Percentiles rank a stretch among this genome's conserved stretches.
Evolutionary conservation across 1,140 invertebrate genomes (phyloP).

Genomic region (Drosophila rhopaloa): DNA sequence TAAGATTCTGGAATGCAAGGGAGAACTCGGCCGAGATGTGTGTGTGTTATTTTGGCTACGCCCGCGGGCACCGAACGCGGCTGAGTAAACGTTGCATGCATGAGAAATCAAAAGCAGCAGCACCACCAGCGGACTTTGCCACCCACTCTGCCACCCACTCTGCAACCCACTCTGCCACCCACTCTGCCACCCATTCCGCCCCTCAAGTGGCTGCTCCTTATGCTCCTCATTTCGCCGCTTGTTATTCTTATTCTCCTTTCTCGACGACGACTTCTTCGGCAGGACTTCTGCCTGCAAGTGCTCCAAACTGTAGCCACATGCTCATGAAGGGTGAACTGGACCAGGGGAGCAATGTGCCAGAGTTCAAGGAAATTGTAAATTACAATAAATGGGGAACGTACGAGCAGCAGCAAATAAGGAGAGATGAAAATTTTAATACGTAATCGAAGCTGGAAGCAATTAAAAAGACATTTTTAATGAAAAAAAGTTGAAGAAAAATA

Average conservation of each 20-base stretch:
- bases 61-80: conserved; percentile 36
- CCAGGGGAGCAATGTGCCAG: conserved; percentile 8
- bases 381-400: conserved; percentile 43
- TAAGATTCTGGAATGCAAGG: conserved; percentile 1
- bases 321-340: conserved; percentile 5
- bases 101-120: conserved; percentile 75
- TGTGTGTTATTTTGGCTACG: conserved; percentile 56
- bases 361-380: conserved; percentile 43
- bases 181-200: background rate
- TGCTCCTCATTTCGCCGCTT: conserved; percentile 20
- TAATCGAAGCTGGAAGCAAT: conserved; percentile 26
- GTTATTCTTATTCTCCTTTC: conserved; percentile 23
- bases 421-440: conserved; percentile 29
- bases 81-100: conserved; percentile 73
- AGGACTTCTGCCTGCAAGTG: conserved; percentile 8
- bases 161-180: too few relatives aligned
- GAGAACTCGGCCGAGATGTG: conserved; percentile 5
- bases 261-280: conserved; percentile 10
- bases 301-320: conserved; percentile 39
- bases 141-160: conserved; percentile 6
- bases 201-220: conserved; percentile 48
- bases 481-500: background rate
- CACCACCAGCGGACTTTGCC: conserved; percentile 15
- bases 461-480: conserved; percentile 1
- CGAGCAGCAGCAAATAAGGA: background rate